Evolutionary conservation across 2,113 vertebrate genomes (phyloP), one percentile per base, ranked within the genome.

Genomic region (Tichodroma muraria): DNA sequence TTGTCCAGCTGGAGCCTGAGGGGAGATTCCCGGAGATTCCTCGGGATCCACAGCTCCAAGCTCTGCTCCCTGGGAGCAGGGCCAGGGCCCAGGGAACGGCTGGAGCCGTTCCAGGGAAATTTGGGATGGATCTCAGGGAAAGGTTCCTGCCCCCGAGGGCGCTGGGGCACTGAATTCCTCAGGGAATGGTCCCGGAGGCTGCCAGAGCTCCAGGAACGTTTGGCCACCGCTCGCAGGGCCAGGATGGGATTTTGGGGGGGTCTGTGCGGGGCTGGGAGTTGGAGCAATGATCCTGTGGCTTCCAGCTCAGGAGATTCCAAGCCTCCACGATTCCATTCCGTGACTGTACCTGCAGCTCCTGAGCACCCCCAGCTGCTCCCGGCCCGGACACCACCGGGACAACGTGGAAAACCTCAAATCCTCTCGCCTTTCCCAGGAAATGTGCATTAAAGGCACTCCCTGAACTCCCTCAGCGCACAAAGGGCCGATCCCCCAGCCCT

Each of bases 351-450:
- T n/a, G n/a, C n/a, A n/a, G 30, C 49, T 45, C 8, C 42, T 2
- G 54, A 72, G 88, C 77, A 56, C 1, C 47, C 6, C 3, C 76
- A 76, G 69, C 35, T 47, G 50, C 53, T 14, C 5, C 9, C 1
- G 49, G 49, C 40, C 44, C 4, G 4, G 64, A 35, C 38, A 28
- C 24, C 3, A 4, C 45, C 15, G 15, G 27, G 40, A 27, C 2
- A 4, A 76, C 21, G 24, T 0, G 37, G 1, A 4, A 10, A 28
- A 23, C 1, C 0, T 8, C 88, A 16, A 23, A 10, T 10, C 47
- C 71, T 40, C 53, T 57, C 11, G 22, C 21, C 42, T 42, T 57
- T 19, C 66, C 60, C 35, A 14, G 40, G 40, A 40, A 40, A n/a
- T n/a, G n/a, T n/a, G n/a, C n/a, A n/a, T n/a, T n/a, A n/a, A n/a